These are phyloP conservation scores for Peromyscus aztecus DNA, from an alignment of 2,797 vertebrate genomes.

Conservation along the genomic window DNA sequence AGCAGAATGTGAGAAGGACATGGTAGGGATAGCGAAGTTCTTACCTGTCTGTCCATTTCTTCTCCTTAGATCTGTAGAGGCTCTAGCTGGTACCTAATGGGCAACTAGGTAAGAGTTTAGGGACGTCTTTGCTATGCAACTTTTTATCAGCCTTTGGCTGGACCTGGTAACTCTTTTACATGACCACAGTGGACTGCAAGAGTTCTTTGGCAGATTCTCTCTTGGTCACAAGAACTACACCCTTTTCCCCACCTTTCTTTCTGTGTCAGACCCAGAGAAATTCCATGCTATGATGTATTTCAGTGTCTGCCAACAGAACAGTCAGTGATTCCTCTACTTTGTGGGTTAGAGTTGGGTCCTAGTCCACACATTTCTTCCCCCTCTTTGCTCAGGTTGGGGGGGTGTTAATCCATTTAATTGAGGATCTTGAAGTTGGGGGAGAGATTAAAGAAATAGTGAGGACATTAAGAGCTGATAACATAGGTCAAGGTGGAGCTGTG, in stretches of 20 bases:
- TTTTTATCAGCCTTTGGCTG: not conserved
- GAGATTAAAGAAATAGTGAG: not conserved
- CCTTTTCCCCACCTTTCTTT: not conserved
- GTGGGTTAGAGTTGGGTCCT: not conserved
- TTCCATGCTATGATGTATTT: not conserved
- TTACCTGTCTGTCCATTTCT: not conserved
- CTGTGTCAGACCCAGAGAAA: not conserved
- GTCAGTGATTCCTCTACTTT: not conserved
- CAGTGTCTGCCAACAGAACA: not conserved
- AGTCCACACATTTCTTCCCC: not conserved
- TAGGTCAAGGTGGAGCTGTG: too few relatives aligned
- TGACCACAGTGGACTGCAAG: not conserved
- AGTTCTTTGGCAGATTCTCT: not conserved
- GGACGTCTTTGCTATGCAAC: not conserved
- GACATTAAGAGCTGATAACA: not conserved
- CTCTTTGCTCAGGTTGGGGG: not conserved
- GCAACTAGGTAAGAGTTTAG: not conserved
- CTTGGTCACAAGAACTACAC: not conserved
- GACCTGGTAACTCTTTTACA: not conserved
- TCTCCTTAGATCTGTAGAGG: not conserved
- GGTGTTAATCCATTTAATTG: not conserved
- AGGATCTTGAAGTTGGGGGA: not conserved
- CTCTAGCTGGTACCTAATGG: not conserved
- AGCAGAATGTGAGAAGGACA: not conserved
- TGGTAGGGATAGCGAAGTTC: not conserved